These are phyloP conservation scores for Lasioglossum baleicum DNA, from an alignment of 1,140 invertebrate genomes.

Conservation along the genomic window DNA sequence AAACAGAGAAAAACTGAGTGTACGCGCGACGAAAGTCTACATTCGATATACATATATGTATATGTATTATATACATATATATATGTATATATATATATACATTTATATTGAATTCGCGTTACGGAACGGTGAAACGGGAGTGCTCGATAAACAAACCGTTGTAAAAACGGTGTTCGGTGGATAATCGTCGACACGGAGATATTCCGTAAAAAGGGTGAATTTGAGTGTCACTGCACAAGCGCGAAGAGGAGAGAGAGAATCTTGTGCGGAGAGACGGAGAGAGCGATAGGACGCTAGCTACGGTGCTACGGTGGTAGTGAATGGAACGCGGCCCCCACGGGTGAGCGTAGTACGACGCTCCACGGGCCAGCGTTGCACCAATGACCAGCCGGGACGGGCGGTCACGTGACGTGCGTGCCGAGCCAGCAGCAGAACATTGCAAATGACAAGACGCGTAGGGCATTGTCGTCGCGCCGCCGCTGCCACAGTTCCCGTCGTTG, in stretches of 20 bases:
- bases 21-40: too few species aligned
- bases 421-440: conserved; percentile 70
- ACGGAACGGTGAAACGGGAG: too few species aligned
- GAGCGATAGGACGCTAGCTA: conserved; percentile 55
- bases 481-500: conserved; percentile 31
- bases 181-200: background rate
- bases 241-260: conserved; percentile 37
- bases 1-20: too few species aligned
- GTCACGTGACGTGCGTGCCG: conserved; percentile 69
- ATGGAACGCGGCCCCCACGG: conserved; percentile 69
- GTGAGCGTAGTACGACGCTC: conserved; percentile 65
- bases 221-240: conserved; percentile 50
- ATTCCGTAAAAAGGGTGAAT: conserved; percentile 36
- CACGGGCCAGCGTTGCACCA: conserved; percentile 58
- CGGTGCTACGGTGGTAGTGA: conserved; percentile 63
- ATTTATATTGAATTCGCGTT: too few species aligned
- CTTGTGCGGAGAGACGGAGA: conserved; percentile 39
- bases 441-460: conserved; percentile 73
- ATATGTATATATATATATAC: too few species aligned
- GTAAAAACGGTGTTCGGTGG: conserved; percentile 12
- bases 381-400: conserved; percentile 55
- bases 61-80: too few species aligned
- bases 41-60: too few species aligned
- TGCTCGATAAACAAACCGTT: background rate
- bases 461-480: conserved; percentile 67